A percentile compares a stretch with the other conserved stretches of the same genome.
Conservation (phyloP, 2,113 vertebrate species). For the Tachuris rubrigastra region DNA sequence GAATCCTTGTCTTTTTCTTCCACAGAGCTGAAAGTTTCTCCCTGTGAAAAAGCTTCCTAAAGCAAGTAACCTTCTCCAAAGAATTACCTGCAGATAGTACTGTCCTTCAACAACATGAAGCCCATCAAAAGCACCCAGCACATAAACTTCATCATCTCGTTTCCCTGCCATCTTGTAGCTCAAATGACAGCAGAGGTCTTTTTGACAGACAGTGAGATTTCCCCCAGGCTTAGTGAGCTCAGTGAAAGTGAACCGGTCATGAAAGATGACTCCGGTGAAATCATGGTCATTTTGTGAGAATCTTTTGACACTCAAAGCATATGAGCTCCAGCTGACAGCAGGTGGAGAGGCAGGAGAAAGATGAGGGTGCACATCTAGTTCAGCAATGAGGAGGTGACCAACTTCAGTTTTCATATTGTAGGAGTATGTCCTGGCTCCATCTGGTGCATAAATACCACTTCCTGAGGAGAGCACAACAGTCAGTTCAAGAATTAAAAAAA, state of each 20-base stretch:
- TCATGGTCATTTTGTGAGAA: neutral
- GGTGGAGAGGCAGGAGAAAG: neutral
- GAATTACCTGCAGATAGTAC: constrained; percentile 74
- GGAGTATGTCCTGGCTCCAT: constrained; percentile 44
- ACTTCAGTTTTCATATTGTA: constrained; percentile 69
- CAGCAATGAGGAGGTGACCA: constrained; percentile 64
- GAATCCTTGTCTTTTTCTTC: neutral
- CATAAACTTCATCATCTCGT: constrained; percentile 61
- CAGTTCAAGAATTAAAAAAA: neutral
- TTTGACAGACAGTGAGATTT: constrained; percentile 66
- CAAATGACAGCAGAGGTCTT: constrained; percentile 72
- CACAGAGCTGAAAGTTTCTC: neutral
- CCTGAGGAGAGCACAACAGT: neutral
- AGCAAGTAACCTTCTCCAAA: neutral
- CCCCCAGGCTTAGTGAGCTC: constrained; percentile 40
- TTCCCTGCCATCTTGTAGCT: constrained; percentile 60
- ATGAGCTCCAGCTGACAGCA: constrained; percentile 52
- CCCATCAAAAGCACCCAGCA: constrained; percentile 66
- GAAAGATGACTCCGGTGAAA: constrained; percentile 63
- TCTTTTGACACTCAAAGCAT: constrained; percentile 2
- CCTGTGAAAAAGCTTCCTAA: neutral
- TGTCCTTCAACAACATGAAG: constrained; percentile 69
- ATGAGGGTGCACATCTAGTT: constrained; percentile 52
- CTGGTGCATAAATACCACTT: constrained; percentile 70
- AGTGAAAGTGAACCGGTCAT: constrained; percentile 64